Evolutionary conservation across 2,888 invertebrate genomes (phyloP).

Genomic region (Xestia ashworthii): DNA sequence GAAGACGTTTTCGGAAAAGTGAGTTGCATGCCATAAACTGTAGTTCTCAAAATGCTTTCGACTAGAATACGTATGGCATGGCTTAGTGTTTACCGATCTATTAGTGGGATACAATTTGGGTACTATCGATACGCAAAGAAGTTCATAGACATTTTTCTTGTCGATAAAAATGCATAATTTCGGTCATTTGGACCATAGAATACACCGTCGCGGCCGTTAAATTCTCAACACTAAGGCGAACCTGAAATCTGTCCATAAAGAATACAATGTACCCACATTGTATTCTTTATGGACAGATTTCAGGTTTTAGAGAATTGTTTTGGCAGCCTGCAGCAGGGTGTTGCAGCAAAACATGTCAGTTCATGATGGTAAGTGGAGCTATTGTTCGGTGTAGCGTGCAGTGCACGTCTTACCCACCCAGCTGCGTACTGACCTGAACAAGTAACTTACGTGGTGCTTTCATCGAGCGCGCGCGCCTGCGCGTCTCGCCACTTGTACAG

Average conservation of each 20-base stretch:
- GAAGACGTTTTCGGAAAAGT: not conserved
- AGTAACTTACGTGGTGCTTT: conserved; percentile 93
- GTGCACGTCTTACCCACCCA: not conserved
- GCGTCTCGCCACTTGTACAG: conserved; percentile 97
- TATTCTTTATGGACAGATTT: too few relatives aligned
- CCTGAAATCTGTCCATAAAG: too few relatives aligned
- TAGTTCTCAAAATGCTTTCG: not conserved
- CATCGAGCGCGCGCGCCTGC: conserved; percentile 96
- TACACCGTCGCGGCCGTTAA: not conserved
- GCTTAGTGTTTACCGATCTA: not conserved
- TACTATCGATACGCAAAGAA: not conserved
- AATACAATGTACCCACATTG: too few relatives aligned
- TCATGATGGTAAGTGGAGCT: not conserved
- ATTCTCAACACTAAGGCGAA: not conserved
- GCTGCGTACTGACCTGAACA: not conserved
- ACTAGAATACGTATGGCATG: not conserved
- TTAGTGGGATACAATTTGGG: not conserved
- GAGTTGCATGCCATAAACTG: not conserved
- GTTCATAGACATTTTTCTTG: too few relatives aligned
- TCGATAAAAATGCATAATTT: not conserved
- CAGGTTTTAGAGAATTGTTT: not conserved
- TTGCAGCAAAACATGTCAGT: not conserved
- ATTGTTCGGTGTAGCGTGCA: not conserved
- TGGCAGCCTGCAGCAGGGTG: not conserved
- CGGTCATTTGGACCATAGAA: not conserved